Evolutionary conservation across 2,888 invertebrate genomes (phyloP), one percentile per base, ranked within the genome.

Genomic region (Ophion obscuratus): DNA sequence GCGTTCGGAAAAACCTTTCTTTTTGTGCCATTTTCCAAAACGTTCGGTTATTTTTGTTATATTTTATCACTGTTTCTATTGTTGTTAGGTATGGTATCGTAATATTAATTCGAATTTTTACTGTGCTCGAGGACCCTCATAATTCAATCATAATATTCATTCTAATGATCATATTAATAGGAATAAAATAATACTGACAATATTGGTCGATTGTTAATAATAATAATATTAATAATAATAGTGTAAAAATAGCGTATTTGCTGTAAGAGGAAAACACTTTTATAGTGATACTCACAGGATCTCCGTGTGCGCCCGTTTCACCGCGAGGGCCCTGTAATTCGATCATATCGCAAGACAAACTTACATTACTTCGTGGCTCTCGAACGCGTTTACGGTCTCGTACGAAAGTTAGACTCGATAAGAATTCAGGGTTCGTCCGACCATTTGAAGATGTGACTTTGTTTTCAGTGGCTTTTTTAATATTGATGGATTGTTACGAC

Each of bases 241-340:
- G 44, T 57, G 44, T 68, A 64, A 76, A 75, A 71, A 71, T 66
- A 70, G 61, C n/a, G 62, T 57, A 66, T 53, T 62, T 64, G 81
- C 64, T 83, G 36, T 44, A 66, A 70, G 74, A 66, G 62, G 70
- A 53, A 59, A 71, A 59, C 10, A 80, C 80, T 80, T 70, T 80
- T 59, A 53, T 75, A 71, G 61, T 62, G 84, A 88, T 94, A 96
- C 97, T 97, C 96, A 97, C 97, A 93, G 96, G 94, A 94, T 97
- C 97, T 92, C 98, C 98, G 94, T 97, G 97, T 93, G 96, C 96
- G 92, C 98, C 98, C 94, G 97, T 97, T 94, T 98, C 98, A 89
- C 98, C 98, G 94, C 97, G 97, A 86, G 97, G 97, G 89, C 98
- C 98, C 97, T 97, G 94, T 92, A 95, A 95, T 91, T 89, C 81